Evolutionary conservation across 2,797 vertebrate species (phyloP), one percentile per base, ranked within the genome.

Genomic region (Heterohyrax brucei): DNA sequence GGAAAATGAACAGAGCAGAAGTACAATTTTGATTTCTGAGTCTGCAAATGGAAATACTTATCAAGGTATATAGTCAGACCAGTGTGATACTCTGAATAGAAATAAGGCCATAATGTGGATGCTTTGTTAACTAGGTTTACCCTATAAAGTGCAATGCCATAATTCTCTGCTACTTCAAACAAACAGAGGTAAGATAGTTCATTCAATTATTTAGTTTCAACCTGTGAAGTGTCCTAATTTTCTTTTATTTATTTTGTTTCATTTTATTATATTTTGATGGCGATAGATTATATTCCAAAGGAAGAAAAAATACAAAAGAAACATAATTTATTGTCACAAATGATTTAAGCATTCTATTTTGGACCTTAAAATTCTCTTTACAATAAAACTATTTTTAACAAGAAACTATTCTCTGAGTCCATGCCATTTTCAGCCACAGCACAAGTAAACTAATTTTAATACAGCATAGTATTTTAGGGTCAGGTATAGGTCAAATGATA

Each of bases 111-210:
- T 16, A 79, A 80, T 78, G 50, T 93, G 64, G 62, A 62, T 48
- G 46, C 72, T 80, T 93, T 97, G 62, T 84, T 97, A 96, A 97
- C 68, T 22, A 95, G 84, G 72, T 56, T 96, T 96, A 59, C 62
- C 33, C 77, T 93, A 33, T 87, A 7, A 94, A 86, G 44, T 53
- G 14, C 75, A 94, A 93, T 87, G 77, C 79, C 86, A 5, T 62
- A 96, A 95, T 93, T 93, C 80, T 48, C 79, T 97, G 86, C 62
- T 95, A 80, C 44, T 86, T 61, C 68, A 97, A 95, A 94, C 10
- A 95, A 89, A 92, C 64, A 87, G 26, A 96, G 64, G 4, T 84
- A 26, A 72, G 44, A 5, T 39, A 73, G 68, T 85, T 96, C 59
- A 64, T 39, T 84, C 68, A 82, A 72, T 96, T 91, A 84, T 88